Evolutionary conservation across 2,888 invertebrate species (phyloP), one percentile per base, ranked within the genome.

Genomic region (Steinernema hermaphroditum): DNA sequence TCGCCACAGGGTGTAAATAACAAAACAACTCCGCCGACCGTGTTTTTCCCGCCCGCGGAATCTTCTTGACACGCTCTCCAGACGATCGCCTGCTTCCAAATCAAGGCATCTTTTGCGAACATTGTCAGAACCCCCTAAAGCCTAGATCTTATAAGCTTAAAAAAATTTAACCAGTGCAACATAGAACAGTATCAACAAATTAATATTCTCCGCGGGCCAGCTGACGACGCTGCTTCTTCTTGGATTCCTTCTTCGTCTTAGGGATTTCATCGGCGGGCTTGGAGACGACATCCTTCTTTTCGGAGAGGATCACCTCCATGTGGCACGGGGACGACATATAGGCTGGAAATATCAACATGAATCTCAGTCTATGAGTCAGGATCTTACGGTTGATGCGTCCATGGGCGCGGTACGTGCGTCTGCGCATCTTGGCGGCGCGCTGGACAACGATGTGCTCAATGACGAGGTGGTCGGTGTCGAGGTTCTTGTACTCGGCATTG

Each of bases 321-420:
- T 98, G 97, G 89, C 96, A 97, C 37, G 97, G 97, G 19, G 94
- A 95, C 80, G 95, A 95, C 97, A 97, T 96, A 90, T 95, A 98
- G 12, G 96, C 91, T 91, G 86, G 19, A 88, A 88, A 78, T 27
- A 70, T n/a, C n/a, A n/a, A n/a, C n/a, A n/a, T n/a, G n/a, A 68
- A 74, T 37, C 68, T 27, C 54, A 70, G 44, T 29, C 12, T 16
- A 68, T 0, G 19, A 41, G n/a, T n/a, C n/a, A 68, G 4, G 37
- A 12, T 41, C 91, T 90, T 88, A 92, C 91, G 97, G 88, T 97
- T 98, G 88, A 98, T 98, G 86, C 97, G 92, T 90, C 97, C 97
- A 89, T 97, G 97, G 81, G 97, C 97, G 89, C 97, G 92, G 91
- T 98, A 98, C 37, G 97, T 98, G 86, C 97, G 92, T 87, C 97